Conservation (phyloP, 2,888 invertebrate genomes). For the Conus canariensis region DNA sequence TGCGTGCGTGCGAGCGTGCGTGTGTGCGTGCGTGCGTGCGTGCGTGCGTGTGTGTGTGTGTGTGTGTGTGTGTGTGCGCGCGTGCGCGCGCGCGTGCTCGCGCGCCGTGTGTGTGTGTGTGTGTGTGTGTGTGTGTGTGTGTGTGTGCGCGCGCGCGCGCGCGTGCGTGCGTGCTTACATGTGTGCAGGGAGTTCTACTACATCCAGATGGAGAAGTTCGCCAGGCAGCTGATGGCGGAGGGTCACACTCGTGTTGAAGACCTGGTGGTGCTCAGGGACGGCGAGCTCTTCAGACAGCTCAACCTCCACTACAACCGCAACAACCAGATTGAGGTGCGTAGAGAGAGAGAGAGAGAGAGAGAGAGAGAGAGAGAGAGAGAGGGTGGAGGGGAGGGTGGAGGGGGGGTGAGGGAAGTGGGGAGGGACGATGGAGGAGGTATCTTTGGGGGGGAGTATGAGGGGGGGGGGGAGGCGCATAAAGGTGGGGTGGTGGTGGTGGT, state of each 20-base stretch:
- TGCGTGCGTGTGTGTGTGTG: not conserved
- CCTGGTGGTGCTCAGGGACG: conserved; percentile 94
- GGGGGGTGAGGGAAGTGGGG: too few species aligned
- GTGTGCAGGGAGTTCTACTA: conserved; percentile 93
- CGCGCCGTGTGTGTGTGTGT: too few species aligned
- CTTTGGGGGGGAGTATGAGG: too few species aligned
- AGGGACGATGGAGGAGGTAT: too few species aligned
- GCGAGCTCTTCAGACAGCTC: conserved; percentile 97
- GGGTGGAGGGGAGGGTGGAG: too few species aligned
- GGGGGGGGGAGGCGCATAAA: not conserved
- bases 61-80: not conserved
- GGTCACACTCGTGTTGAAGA: conserved; percentile 96
- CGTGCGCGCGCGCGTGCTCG: too few species aligned
- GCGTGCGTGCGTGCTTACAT: not conserved
- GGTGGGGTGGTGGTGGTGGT: too few species aligned
- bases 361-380: too few species aligned
- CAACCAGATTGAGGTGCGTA: conserved; percentile 78
- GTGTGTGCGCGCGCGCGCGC: not conserved
- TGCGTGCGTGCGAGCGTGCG: too few species aligned
- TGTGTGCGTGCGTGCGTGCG: not conserved
- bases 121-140: too few species aligned
- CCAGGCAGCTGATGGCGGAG: conserved; percentile 97
- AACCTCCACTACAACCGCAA: conserved; percentile 88
- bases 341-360: too few species aligned
- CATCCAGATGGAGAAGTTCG: conserved; percentile 99